phyloP scores from a whole-genome alignment of 2,888 invertebrate genomes.

The Lochmaea capreae region DNA sequence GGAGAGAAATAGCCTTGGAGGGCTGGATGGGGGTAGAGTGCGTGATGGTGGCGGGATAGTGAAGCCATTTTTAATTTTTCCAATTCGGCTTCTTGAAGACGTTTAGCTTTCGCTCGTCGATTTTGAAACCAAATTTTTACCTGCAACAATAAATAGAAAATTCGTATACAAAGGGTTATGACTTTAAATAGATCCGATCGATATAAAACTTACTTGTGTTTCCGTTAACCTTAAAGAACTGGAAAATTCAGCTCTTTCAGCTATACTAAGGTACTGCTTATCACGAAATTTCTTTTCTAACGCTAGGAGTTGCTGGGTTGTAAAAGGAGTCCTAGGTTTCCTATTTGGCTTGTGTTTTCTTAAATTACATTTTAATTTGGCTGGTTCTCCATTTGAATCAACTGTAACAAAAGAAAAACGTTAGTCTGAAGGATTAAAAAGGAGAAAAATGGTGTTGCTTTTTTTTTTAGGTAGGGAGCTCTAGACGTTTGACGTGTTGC shows the following conservation, averaged over 20 bases:
- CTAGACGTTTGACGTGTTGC: too few species aligned
- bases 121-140: conserved; percentile 97
- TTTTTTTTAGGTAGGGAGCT: too few species aligned
- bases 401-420: conserved; percentile 63
- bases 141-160: conserved; percentile 63
- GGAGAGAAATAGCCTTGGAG: conserved; percentile 74
- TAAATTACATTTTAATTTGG: conserved; percentile 89
- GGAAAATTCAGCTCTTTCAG: conserved; percentile 97
- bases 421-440: too few species aligned
- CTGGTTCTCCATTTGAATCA: conserved; percentile 81
- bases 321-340: conserved; percentile 98
- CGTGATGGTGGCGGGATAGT: conserved; percentile 72
- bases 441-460: too few species aligned
- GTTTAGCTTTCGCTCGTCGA: conserved; percentile 95
- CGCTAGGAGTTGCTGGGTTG: conserved; percentile 94
- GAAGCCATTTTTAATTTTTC: conserved; percentile 93
- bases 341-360: conserved; percentile 98
- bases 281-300: conserved; percentile 97
- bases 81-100: conserved; percentile 96
- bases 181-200: not conserved
- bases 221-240: conserved; percentile 92
- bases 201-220: conserved; percentile 77
- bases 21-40: conserved; percentile 70
- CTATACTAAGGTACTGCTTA: conserved; percentile 97
- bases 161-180: not conserved